Evolutionary conservation across 2,113 vertebrate genomes (phyloP).

Genomic region (Sula dactylatra): DNA sequence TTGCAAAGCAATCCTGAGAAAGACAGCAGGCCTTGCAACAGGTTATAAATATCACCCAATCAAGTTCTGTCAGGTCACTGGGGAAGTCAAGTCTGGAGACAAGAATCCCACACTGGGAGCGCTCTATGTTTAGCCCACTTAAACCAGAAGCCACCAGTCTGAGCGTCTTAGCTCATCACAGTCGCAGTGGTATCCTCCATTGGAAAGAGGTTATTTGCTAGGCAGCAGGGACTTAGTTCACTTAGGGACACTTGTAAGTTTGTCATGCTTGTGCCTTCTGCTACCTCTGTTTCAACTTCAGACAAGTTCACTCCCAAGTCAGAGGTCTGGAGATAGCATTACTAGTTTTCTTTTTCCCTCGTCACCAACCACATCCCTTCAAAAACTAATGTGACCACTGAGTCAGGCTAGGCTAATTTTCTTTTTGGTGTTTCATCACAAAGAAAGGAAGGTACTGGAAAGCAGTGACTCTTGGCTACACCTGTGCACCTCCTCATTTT

Average conservation of each 20-base stretch:
- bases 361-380: neutral
- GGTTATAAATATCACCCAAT: neutral
- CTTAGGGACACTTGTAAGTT: neutral
- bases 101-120: neutral
- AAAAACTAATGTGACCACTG: neutral
- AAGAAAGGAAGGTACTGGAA: neutral
- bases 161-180: neutral
- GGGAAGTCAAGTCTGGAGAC: neutral
- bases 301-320: neutral
- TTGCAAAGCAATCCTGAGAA: neutral
- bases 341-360: neutral
- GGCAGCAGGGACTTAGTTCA: neutral
- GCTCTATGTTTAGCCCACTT: neutral
- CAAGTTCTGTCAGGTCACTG: neutral
- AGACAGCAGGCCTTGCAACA: neutral
- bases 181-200: fast-evolving
- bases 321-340: neutral
- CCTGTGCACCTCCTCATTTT: neutral
- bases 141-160: neutral
- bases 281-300: neutral
- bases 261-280: neutral
- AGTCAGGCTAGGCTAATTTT: neutral
- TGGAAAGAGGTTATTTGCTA: neutral
- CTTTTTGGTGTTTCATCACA: neutral
- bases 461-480: neutral